Evolutionary conservation across 1,140 invertebrate genomes (phyloP).

Genomic region (Drosophila parvula): DNA sequence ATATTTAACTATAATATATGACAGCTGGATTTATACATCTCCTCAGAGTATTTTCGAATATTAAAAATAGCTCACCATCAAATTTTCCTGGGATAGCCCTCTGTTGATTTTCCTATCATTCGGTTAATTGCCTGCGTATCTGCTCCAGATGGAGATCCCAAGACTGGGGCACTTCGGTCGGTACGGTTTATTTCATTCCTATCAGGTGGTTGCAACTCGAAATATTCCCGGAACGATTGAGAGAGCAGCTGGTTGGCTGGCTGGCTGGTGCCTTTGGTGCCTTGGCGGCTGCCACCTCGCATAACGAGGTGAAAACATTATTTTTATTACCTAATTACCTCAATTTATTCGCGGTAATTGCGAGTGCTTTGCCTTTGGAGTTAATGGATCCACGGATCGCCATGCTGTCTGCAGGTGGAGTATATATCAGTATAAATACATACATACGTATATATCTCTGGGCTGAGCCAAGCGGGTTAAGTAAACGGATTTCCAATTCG

Average conservation of each 20-base stretch:
- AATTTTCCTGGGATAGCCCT: conserved; percentile 10
- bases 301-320: conserved; percentile 81
- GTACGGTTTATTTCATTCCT: conserved; percentile 6
- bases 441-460: neutral
- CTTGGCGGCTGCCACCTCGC: conserved; percentile 13
- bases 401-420: conserved; percentile 54
- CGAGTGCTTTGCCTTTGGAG: conserved; percentile 50
- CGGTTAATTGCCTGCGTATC: conserved; percentile 16
- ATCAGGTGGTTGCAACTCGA: conserved; percentile 45
- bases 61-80: neutral
- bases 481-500: conserved; percentile 78
- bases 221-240: conserved; percentile 31
- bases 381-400: conserved; percentile 41
- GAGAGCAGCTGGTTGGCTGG: conserved; percentile 42
- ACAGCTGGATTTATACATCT: neutral
- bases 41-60: neutral
- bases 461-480: conserved; percentile 60
- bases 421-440: conserved; percentile 7
- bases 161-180: conserved; percentile 14
- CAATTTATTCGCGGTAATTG: conserved; percentile 81
- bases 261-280: conserved; percentile 1
- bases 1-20: too few species aligned
- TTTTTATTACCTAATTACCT: conserved; percentile 83
- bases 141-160: conserved; percentile 24
- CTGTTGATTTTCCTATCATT: conserved; percentile 36